phyloP scores from a whole-genome alignment of 2,888 invertebrate species.

The Dasypolia templi region DNA sequence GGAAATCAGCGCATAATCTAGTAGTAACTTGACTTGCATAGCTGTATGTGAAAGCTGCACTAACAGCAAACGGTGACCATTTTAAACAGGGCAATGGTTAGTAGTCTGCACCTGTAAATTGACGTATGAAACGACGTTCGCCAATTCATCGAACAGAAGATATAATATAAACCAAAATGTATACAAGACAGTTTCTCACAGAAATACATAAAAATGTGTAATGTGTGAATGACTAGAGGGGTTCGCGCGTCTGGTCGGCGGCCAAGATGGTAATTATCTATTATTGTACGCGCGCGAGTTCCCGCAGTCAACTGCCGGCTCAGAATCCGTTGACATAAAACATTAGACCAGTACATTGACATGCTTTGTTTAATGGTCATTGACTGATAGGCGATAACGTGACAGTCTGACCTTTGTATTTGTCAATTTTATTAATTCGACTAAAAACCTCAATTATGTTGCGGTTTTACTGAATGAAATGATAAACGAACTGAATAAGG shows the following conservation, averaged over 20 bases:
- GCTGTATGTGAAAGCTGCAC: background rate
- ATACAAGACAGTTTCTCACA: conserved; percentile 25
- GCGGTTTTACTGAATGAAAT: background rate
- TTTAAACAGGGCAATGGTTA: conserved; percentile 2
- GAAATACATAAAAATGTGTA: conserved; percentile 34
- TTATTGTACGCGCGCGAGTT: conserved; percentile 41
- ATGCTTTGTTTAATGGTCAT: conserved; percentile 46
- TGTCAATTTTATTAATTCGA: conserved; percentile 17
- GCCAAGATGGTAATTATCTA: conserved; percentile 61
- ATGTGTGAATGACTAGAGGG: conserved; percentile 25
- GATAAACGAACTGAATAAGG: conserved; percentile 5
- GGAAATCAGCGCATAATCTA: background rate
- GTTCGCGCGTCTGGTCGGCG: conserved; percentile 48
- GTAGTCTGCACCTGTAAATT: background rate
- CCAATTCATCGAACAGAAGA: conserved; percentile 16
- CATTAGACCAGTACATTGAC: conserved; percentile 55
- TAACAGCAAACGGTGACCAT: background rate
- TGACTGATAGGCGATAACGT: conserved; percentile 55
- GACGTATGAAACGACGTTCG: background rate
- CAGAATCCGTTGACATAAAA: conserved; percentile 43
- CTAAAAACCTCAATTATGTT: conserved; percentile 5
- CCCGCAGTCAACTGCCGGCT: conserved; percentile 15
- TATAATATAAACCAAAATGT: conserved; percentile 35
- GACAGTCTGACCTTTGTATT: conserved; percentile 35
- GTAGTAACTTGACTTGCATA: conserved; percentile 1